phyloP scores from a whole-genome alignment of 2,888 invertebrate genomes.

The Meandrusa payeni region DNA sequence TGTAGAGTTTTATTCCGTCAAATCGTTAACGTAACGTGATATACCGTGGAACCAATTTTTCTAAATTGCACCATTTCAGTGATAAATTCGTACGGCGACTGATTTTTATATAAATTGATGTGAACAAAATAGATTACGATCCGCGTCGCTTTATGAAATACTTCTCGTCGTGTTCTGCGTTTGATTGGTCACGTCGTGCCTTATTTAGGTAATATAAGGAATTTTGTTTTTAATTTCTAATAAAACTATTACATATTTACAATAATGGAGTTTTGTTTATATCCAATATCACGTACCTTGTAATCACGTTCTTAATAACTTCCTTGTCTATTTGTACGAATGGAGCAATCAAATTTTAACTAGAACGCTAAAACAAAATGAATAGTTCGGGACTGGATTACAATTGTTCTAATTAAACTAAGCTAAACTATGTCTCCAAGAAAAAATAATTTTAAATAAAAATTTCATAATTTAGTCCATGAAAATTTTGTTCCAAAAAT shows the following conservation, averaged over 20 bases:
- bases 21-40: slow-evolving; percentile 18
- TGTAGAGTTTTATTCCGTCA: slow-evolving; percentile 21
- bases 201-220: slow-evolving; percentile 76
- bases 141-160: slow-evolving; percentile 36
- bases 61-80: slow-evolving; percentile 38
- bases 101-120: slow-evolving; percentile 30
- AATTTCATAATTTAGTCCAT: too few relatives aligned
- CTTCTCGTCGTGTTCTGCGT: slow-evolving; percentile 37
- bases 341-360: background rate
- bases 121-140: slow-evolving; percentile 20
- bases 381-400: too few relatives aligned
- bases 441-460: too few relatives aligned
- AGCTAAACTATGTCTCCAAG: too few relatives aligned
- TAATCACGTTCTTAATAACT: too few relatives aligned
- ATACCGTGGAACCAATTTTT: slow-evolving; percentile 19
- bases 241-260: slow-evolving; percentile 70
- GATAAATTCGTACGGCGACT: slow-evolving; percentile 48
- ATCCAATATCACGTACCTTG: background rate
- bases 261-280: slow-evolving; percentile 40
- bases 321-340: background rate
- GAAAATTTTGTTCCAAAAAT: too few relatives aligned
- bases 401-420: too few relatives aligned
- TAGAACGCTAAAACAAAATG: too few relatives aligned
- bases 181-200: slow-evolving; percentile 72
- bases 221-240: slow-evolving; percentile 78